phyloP scores from a whole-genome alignment of 2,797 vertebrate genomes.

The Corythornis leucogaster region DNA sequence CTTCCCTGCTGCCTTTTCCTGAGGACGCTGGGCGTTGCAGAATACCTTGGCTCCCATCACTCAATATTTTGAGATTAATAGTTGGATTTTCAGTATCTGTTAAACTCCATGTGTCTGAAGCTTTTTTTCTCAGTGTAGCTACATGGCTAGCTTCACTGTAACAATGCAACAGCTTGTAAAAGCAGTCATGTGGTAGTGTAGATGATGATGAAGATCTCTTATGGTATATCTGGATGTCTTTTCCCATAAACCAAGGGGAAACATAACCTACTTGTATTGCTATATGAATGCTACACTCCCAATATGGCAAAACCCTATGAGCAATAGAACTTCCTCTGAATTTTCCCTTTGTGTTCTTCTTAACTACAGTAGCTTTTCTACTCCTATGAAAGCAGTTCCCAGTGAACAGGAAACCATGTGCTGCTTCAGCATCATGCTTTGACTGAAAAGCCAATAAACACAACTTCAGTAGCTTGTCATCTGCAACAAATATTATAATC shows the following conservation, averaged over 20 bases:
- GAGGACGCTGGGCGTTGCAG: background rate
- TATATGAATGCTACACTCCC: background rate
- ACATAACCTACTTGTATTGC: background rate
- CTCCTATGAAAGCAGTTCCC: background rate
- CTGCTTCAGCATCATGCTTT: background rate
- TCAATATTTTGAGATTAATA: background rate
- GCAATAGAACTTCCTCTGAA: background rate
- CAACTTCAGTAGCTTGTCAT: background rate
- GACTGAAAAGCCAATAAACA: background rate
- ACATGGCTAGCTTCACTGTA: background rate
- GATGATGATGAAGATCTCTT: background rate
- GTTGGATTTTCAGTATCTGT: background rate
- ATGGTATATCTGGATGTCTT: background rate
- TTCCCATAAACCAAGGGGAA: background rate
- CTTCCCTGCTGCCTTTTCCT: background rate
- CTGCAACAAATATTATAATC: background rate
- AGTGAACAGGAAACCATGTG: background rate
- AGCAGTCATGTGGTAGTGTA: background rate
- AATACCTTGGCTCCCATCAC: background rate
- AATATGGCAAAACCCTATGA: background rate
- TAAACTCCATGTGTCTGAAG: background rate
- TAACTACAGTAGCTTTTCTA: background rate
- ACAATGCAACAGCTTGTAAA: background rate
- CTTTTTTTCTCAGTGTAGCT: background rate
- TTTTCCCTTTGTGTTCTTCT: background rate